Evolutionary conservation across 2,888 invertebrate species (phyloP).

Genomic region (Melangyna quadrimaculata): DNA sequence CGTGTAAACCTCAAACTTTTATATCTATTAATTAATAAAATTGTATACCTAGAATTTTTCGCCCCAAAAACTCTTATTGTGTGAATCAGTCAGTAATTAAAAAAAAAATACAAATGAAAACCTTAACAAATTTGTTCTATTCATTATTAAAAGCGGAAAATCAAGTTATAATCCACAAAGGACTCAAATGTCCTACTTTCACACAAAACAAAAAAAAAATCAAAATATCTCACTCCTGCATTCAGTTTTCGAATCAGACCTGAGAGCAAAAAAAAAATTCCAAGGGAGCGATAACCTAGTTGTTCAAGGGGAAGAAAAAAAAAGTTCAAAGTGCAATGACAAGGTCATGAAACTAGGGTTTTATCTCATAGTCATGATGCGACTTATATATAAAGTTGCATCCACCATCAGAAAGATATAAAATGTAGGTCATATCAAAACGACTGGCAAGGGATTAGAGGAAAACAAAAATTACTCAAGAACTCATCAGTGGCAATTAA

Average conservation of each 20-base stretch:
- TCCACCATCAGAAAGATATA: neutral
- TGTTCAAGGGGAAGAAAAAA: constrained; percentile 21
- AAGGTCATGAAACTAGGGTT: constrained; percentile 56
- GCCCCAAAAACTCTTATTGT: neutral
- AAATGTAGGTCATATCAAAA: constrained; percentile 37
- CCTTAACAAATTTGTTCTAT: neutral
- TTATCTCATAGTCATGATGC: constrained; percentile 38
- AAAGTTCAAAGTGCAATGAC: constrained; percentile 63
- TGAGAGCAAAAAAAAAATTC: neutral
- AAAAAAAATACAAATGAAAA: neutral
- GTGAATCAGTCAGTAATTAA: constrained; percentile 1
- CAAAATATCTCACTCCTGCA: constrained; percentile 3
- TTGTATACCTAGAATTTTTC: neutral
- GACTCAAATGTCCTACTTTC: constrained; percentile 14
- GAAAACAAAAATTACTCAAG: neutral
- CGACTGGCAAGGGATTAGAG: constrained; percentile 22
- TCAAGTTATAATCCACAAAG: constrained; percentile 14
- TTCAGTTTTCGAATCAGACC: constrained; percentile 1
- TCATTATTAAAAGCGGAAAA: neutral
- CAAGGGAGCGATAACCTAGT: constrained; percentile 30
- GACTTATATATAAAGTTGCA: constrained; percentile 33
- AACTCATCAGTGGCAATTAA: constrained; percentile 3
- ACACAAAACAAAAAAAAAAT: neutral
- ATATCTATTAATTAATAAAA: no score
- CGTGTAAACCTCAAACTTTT: no score